Conservation (phyloP, 2,797 vertebrate species). For the Aselliscus stoliczkanus region DNA sequence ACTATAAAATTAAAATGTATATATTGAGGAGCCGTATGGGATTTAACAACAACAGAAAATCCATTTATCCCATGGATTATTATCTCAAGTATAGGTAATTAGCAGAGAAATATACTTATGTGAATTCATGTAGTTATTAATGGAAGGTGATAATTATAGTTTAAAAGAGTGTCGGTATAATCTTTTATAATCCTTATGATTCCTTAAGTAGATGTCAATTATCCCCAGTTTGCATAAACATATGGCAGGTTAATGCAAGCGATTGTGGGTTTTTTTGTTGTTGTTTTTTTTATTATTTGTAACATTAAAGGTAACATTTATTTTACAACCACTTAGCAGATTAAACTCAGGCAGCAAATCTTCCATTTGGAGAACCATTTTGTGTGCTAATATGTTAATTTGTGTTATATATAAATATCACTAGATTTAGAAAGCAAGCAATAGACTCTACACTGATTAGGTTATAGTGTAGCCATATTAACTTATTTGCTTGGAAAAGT, state of each 20-base stretch:
- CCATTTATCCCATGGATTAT: slow-evolving; percentile 77
- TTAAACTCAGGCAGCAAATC: slow-evolving; percentile 47
- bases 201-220: slow-evolving; percentile 73
- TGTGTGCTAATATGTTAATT: slow-evolving; percentile 36
- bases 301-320: slow-evolving; percentile 66
- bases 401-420: slow-evolving; percentile 9
- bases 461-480: slow-evolving; percentile 23
- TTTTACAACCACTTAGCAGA: slow-evolving; percentile 52
- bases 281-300: slow-evolving; percentile 14
- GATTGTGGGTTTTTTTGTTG: not conserved
- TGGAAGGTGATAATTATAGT: slow-evolving; percentile 79
- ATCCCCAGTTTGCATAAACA: slow-evolving; percentile 59
- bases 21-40: slow-evolving; percentile 52
- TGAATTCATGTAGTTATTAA: slow-evolving; percentile 76
- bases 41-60: slow-evolving; percentile 60
- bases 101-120: slow-evolving; percentile 60
- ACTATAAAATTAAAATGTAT: slow-evolving; percentile 52
- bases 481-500: slow-evolving; percentile 1
- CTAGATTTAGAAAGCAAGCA: slow-evolving; percentile 50
- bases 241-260: slow-evolving; percentile 45
- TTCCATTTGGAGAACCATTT: slow-evolving; percentile 43
- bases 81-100: slow-evolving; percentile 81
- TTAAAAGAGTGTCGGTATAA: slow-evolving; percentile 71
- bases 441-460: not conserved
- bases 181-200: slow-evolving; percentile 74